Conservation (phyloP, 1,140 invertebrate species). For the Penaeus vannamei region DNA sequence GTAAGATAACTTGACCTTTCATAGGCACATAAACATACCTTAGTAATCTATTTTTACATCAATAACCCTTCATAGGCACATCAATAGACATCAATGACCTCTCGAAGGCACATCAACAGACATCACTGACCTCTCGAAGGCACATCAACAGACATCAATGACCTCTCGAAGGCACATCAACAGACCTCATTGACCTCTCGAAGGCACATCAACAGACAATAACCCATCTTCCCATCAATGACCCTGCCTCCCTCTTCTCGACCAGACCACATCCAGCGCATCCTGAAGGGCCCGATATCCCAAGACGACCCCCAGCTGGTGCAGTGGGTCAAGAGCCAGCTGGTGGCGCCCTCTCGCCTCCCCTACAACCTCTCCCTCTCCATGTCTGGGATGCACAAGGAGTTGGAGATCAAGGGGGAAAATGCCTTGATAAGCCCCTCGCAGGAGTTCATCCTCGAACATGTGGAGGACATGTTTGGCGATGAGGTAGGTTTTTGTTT, state of each 20-base stretch:
- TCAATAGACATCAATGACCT: too few relatives aligned
- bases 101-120: too few relatives aligned
- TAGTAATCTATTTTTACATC: too few relatives aligned
- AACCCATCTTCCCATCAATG: too few relatives aligned
- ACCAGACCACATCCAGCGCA: constrained; percentile 27
- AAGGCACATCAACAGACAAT: too few relatives aligned
- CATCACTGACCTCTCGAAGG: too few relatives aligned
- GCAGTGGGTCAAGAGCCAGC: constrained; percentile 26
- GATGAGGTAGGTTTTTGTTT: constrained; percentile 9
- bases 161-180: too few relatives aligned
- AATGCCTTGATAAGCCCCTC: constrained; percentile 37
- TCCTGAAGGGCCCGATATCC: neutral
- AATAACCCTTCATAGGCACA: too few relatives aligned
- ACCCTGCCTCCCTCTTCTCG: neutral
- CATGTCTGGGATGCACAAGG: constrained; percentile 40
- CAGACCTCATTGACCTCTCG: too few relatives aligned
- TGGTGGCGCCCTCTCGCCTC: constrained; percentile 42
- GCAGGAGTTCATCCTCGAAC: constrained; percentile 49
- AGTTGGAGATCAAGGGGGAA: neutral
- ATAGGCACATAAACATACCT: too few relatives aligned
- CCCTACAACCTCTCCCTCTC: constrained; percentile 47
- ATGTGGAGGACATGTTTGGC: constrained; percentile 33
- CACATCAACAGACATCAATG: too few relatives aligned
- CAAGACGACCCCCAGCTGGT: constrained; percentile 50
- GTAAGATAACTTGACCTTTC: too few relatives aligned